Evolutionary conservation across 64 coral and sea anemone genomes (phyloP).

Genomic region (Stichodactyla mertensii): DNA sequence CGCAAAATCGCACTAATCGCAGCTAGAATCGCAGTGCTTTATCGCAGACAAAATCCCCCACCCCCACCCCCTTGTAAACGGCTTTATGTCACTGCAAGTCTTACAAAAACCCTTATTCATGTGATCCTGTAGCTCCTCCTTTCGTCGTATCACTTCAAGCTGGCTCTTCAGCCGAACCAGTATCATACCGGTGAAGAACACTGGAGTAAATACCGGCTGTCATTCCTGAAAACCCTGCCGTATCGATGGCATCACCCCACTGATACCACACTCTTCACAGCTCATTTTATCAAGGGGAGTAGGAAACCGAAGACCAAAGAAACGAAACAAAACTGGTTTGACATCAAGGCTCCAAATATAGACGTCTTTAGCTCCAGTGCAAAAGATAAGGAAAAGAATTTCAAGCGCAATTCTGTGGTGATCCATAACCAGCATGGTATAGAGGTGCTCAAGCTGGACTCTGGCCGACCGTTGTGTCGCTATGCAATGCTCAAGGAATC

Average conservation of each 20-base stretch:
- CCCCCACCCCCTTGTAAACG: neutral
- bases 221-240: conserved; percentile 55
- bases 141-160: conserved; percentile 82
- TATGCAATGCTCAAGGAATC: conserved; percentile 32
- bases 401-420: conserved; percentile 51
- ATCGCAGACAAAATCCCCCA: too few relatives aligned
- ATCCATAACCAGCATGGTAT: conserved; percentile 63
- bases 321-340: conserved; percentile 14
- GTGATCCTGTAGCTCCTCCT: conserved; percentile 29
- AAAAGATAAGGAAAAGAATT: neutral
- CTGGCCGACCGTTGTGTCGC: conserved; percentile 62
- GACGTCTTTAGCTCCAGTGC: neutral
- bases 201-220: conserved; percentile 61
- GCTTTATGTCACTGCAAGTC: neutral
- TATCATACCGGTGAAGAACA: conserved; percentile 77
- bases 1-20: too few relatives aligned
- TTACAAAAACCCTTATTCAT: neutral
- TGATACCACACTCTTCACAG: conserved; percentile 31
- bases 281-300: conserved; percentile 50
- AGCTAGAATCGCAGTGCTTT: too few relatives aligned
- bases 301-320: neutral
- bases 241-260: conserved; percentile 63
- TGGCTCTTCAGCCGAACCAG: conserved; percentile 65
- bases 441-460: conserved; percentile 64
- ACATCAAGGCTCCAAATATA: neutral